phyloP scores from a whole-genome alignment of 2,113 vertebrate species.

The Peucedramus taeniatus region DNA sequence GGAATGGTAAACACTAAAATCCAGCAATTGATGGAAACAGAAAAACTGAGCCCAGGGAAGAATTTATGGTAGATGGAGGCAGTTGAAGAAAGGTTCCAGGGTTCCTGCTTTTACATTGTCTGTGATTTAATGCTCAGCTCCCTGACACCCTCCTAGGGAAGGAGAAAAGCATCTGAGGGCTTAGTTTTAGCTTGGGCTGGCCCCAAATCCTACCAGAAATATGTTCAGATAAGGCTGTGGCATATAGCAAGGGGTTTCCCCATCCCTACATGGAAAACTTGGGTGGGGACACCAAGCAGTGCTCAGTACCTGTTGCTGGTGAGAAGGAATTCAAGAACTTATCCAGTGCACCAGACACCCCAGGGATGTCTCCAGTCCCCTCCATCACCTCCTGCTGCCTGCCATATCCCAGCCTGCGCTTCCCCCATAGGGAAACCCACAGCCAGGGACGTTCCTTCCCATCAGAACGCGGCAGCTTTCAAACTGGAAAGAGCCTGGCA shows the following conservation, averaged over 20 bases:
- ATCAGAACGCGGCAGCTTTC: not conserved
- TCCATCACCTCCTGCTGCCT: not conserved
- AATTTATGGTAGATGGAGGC: not conserved
- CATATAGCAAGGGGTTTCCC: rapidly evolving
- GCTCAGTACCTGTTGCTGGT: not conserved
- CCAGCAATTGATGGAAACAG: not conserved
- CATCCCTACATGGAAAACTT: not conserved
- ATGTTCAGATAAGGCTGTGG: not conserved
- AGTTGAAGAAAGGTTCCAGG: not conserved
- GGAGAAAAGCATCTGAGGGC: not conserved
- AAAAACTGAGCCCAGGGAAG: not conserved
- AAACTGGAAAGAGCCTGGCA: not conserved
- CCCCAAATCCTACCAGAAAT: not conserved
- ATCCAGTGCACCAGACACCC: not conserved
- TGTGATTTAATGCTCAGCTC: not conserved
- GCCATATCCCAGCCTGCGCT: rapidly evolving
- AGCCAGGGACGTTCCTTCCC: not conserved
- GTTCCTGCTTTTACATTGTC: not conserved
- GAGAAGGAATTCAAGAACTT: too few relatives aligned
- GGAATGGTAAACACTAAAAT: not conserved
- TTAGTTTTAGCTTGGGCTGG: not conserved
- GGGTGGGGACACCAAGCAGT: not conserved
- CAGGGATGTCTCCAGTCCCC: not conserved
- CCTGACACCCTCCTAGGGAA: not conserved
- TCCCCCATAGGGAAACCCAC: rapidly evolving